phyloP scores from a whole-genome alignment of 1,140 invertebrate species.

The Aphis craccivora region DNA sequence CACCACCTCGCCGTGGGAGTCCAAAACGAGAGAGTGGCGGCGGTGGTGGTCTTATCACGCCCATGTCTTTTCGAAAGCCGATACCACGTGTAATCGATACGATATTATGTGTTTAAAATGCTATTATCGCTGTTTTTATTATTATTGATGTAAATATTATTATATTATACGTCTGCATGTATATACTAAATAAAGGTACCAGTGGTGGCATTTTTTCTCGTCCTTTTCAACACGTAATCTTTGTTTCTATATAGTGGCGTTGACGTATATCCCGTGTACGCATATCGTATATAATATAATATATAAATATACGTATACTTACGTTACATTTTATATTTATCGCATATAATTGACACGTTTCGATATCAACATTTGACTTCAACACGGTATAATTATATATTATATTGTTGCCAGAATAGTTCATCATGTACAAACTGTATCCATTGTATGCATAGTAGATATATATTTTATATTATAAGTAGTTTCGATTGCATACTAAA shows the following conservation, averaged over 20 bases:
- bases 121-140: not conserved
- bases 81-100: not conserved
- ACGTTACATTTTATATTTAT: not conserved
- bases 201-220: not conserved
- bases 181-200: not conserved
- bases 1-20: not conserved
- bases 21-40: not conserved
- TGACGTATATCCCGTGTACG: not conserved
- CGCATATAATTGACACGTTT: not conserved
- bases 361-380: not conserved
- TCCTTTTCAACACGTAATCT: not conserved
- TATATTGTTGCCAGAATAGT: not conserved
- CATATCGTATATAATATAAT: no score
- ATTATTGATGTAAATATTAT: no score
- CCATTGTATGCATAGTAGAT: no score
- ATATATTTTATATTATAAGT: no score
- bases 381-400: not conserved
- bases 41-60: not conserved
- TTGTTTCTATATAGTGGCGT: not conserved
- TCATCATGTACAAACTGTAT: not conserved
- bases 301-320: not conserved
- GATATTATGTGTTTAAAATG: not conserved
- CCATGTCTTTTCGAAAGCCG: conserved; percentile 28
- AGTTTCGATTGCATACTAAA: no score
- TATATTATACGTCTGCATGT: no score